Base-by-base conservation (phyloP, 2,797 vertebrate genomes). In the Halcyon smyrnensis region DNA sequence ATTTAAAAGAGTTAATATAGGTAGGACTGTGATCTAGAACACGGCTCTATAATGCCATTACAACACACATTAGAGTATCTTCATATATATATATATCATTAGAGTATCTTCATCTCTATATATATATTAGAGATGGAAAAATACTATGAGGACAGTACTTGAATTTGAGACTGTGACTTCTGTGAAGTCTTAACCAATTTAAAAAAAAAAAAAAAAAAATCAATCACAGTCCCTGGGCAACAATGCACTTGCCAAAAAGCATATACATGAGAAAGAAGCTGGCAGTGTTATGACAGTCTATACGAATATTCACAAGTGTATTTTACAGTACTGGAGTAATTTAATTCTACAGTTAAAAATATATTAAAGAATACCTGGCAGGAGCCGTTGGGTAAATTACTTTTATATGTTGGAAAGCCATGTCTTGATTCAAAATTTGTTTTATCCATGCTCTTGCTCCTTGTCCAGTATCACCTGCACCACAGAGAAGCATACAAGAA, bases 361-460 rank as follows among this genome's bases (percentile, higher is more conserved):
- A 28, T 4, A 67, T 39, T 56, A 83, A 90, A 85, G 5, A n/a
- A 48, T 98, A 99, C 99, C 98, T 98, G 93, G 95, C 70, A 94
- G 98, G 98, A 94, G 99, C 99, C 0, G 98, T 99, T 79, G 99
- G 99, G 87, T 99, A 99, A 97, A 99, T 98, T 46, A 99, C 94
- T 97, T 98, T 98, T 97, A 99, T 98, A 93, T 99, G 98, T 8
- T 98, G 97, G 96, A 99, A 99, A 36, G 97, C 94, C 97, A 99
- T 96, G 89, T 99, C 98, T 91, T 98, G 98, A 85, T 95, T 97
- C 96, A 98, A 97, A 87, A 99, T 93, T 48, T 98, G 98, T 84
- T 98, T 98, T 94, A 99, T 98, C 99, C 99, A 99, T 24, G 90
- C 88, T 98, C 98, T 98, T 84, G 98, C 71, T 93, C 98, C 98